Conservation (phyloP, 2,113 vertebrate genomes). For the Caranx ignobilis region DNA sequence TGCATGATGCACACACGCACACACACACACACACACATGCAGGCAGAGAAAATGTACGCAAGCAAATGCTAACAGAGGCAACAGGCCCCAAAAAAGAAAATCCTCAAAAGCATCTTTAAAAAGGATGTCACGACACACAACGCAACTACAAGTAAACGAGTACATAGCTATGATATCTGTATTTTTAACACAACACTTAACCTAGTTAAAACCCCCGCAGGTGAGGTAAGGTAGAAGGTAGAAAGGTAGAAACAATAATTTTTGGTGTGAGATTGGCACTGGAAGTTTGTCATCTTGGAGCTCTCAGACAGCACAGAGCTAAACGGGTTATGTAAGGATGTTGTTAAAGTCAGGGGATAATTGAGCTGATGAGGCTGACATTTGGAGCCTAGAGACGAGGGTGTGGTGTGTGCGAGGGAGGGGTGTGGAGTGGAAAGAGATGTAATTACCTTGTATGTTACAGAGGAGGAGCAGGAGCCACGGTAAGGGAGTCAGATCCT, state of each 20-base stretch:
- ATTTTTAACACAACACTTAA: slow-evolving; percentile 33
- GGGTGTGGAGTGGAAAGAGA: slow-evolving; percentile 56
- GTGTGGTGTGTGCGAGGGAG: slow-evolving; percentile 44
- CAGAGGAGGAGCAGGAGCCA: slow-evolving; percentile 41
- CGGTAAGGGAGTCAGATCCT: slow-evolving; percentile 13
- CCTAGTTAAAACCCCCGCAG: slow-evolving; percentile 15
- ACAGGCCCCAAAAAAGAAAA: background rate
- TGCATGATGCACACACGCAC: slow-evolving; percentile 10
- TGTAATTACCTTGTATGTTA: slow-evolving; percentile 69
- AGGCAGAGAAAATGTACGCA: slow-evolving; percentile 5
- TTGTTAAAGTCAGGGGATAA: slow-evolving; percentile 62
- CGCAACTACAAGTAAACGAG: background rate
- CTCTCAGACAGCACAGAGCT: slow-evolving; percentile 31
- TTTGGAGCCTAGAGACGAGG: slow-evolving; percentile 69
- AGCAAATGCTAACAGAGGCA: slow-evolving; percentile 16
- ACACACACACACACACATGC: slow-evolving; percentile 2
- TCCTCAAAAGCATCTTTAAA: slow-evolving; percentile 6
- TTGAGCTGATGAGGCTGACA: slow-evolving; percentile 74
- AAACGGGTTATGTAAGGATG: slow-evolving; percentile 60
- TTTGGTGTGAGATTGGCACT: slow-evolving; percentile 15
- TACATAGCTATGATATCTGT: slow-evolving; percentile 12
- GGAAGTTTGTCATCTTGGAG: slow-evolving; percentile 22
- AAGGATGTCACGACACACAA: background rate
- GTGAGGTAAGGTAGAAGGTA: slow-evolving; percentile 16
- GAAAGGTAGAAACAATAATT: slow-evolving; percentile 28